Conservation (phyloP, 2,797 vertebrate genomes). For the Cyclopterus lumpus region DNA sequence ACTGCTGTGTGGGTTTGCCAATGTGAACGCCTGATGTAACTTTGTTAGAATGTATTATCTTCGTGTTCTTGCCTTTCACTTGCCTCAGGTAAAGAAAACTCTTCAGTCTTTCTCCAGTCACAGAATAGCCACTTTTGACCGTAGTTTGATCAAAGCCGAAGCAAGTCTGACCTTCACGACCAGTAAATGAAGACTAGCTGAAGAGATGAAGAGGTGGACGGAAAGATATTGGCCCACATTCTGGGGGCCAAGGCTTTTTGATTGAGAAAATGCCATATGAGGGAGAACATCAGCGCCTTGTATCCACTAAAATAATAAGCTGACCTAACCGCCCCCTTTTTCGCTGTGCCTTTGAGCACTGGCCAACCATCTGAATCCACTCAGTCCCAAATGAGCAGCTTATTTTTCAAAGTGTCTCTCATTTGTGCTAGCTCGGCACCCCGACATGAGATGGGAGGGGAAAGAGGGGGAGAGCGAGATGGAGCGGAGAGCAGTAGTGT, state of each 20-base stretch:
- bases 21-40: too few relatives aligned
- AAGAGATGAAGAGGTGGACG: constrained; percentile 15
- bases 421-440: constrained; percentile 77
- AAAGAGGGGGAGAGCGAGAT: constrained; percentile 34
- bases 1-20: not conserved
- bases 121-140: constrained; percentile 13
- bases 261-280: constrained; percentile 69
- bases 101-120: constrained; percentile 1
- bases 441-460: constrained; percentile 51
- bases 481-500: constrained; percentile 63
- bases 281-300: constrained; percentile 70
- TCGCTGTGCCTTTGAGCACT: constrained; percentile 73
- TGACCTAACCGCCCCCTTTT: constrained; percentile 70
- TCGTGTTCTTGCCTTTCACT: not conserved
- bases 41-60: not conserved
- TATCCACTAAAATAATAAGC: constrained; percentile 80
- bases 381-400: constrained; percentile 79
- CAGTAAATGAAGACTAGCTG: constrained; percentile 29
- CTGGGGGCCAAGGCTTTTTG: constrained; percentile 61
- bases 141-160: constrained; percentile 2
- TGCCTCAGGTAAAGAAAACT: not conserved
- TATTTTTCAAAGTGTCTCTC: constrained; percentile 82
- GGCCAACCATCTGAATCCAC: constrained; percentile 84
- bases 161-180: constrained; percentile 13
- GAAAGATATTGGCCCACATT: constrained; percentile 58